Evolutionary conservation across 1,140 invertebrate species (phyloP).

Genomic region (Calycopis cecrops): DNA sequence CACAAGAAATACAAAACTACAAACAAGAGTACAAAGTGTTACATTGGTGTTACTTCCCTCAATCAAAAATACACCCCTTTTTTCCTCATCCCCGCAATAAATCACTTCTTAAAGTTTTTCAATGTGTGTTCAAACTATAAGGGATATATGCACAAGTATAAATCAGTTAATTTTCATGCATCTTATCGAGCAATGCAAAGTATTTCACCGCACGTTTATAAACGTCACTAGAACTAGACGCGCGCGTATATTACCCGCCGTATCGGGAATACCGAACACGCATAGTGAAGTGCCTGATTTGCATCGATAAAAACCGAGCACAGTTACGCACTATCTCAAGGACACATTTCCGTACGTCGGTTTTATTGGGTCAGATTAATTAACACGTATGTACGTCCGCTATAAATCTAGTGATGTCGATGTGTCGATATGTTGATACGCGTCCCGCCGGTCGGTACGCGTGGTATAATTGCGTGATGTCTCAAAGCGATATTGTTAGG

Average conservation of each 20-base stretch:
- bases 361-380: constrained; percentile 44
- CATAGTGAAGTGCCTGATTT: constrained; percentile 28
- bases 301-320: constrained; percentile 29
- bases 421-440: constrained; percentile 40
- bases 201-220: constrained; percentile 4
- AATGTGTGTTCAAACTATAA: no score
- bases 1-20: no score
- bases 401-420: constrained; percentile 45
- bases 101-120: no score
- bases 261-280: constrained; percentile 20
- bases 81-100: no score
- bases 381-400: constrained; percentile 43
- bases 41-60: no score
- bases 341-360: constrained; percentile 31
- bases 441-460: constrained; percentile 20
- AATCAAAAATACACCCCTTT: no score
- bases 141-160: no score
- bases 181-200: not conserved
- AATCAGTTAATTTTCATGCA: no score
- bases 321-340: constrained; percentile 33
- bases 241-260: constrained; percentile 4
- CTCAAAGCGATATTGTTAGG: constrained; percentile 23
- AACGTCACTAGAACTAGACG: constrained; percentile 1
- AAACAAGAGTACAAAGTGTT: no score
- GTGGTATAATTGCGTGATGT: constrained; percentile 31